These are phyloP conservation scores for Thamnophis sirtalis DNA, from an alignment of 2,113 vertebrate species.

Conservation along the genomic window DNA sequence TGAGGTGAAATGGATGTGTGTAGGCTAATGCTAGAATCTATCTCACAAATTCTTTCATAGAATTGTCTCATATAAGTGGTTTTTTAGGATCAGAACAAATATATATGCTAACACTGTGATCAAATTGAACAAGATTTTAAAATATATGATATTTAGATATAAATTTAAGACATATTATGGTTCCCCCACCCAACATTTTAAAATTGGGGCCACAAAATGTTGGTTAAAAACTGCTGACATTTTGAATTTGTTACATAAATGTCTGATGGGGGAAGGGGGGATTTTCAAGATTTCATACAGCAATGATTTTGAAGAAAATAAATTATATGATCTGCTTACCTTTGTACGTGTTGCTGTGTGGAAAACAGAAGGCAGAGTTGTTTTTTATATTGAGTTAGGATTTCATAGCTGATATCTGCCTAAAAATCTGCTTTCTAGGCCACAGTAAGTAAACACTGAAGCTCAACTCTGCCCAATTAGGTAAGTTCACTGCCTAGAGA, in stretches of 20 bases:
- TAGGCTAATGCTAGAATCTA: neutral
- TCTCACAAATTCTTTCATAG: neutral
- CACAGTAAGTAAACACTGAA: neutral
- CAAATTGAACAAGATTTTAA: neutral
- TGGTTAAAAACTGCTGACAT: neutral
- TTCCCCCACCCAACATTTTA: neutral
- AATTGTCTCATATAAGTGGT: no score
- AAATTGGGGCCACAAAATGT: neutral
- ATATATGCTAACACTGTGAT: neutral
- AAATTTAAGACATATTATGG: neutral
- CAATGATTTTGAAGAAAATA: neutral
- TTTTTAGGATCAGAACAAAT: neutral
- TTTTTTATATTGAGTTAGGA: neutral
- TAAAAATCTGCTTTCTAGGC: neutral
- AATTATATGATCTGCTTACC: neutral
- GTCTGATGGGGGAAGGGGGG: neutral
- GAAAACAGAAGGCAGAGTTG: neutral
- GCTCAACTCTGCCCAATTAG: neutral
- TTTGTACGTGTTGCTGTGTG: neutral
- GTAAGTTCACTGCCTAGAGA: neutral
- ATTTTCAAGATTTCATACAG: neutral
- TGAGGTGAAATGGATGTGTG: neutral
- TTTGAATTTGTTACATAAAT: neutral
- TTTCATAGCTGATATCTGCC: neutral
- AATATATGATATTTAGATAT: neutral